Conservation (phyloP, 2,888 invertebrate species). For the Cryptus armator region DNA sequence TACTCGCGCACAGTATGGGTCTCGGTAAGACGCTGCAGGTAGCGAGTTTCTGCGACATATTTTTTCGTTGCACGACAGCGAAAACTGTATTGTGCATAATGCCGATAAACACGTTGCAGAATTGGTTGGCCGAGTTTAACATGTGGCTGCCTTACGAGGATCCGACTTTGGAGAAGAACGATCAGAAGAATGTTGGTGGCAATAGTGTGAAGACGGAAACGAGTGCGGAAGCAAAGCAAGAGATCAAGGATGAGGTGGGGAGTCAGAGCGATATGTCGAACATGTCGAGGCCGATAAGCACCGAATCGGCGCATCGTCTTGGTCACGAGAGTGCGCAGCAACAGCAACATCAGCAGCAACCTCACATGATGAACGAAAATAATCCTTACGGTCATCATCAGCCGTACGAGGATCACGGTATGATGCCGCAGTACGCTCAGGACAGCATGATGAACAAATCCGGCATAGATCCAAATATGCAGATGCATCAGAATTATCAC, state of each 20-base stretch:
- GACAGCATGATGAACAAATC: slow-evolving; percentile 76
- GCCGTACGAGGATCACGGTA: slow-evolving; percentile 76
- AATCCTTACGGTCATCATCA: slow-evolving; percentile 76
- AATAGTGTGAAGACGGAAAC: slow-evolving; percentile 75
- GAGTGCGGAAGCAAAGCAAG: slow-evolving; percentile 75
- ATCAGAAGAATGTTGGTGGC: slow-evolving; percentile 61
- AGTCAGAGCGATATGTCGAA: slow-evolving; percentile 80
- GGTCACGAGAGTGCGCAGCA: slow-evolving; percentile 75
- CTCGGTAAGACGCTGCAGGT: slow-evolving; percentile 99
- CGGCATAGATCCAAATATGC: slow-evolving; percentile 70
- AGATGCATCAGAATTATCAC: slow-evolving; percentile 76
- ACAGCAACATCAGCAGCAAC: slow-evolving; percentile 72
- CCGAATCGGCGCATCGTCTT: slow-evolving; percentile 77
- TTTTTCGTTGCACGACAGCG: slow-evolving; percentile 95
- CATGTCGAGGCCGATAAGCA: slow-evolving; percentile 78
- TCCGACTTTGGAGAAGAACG: slow-evolving; percentile 71
- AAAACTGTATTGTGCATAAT: slow-evolving; percentile 97
- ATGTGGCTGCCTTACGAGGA: slow-evolving; percentile 96
- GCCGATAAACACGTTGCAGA: slow-evolving; percentile 99
- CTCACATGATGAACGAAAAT: slow-evolving; percentile 74
- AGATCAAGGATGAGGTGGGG: slow-evolving; percentile 81
- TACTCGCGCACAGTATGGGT: slow-evolving; percentile 99
- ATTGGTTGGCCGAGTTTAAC: slow-evolving; percentile 99
- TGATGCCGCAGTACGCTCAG: slow-evolving; percentile 75
- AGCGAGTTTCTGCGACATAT: slow-evolving; percentile 98